A percentile compares a stretch with the other conserved stretches of the same genome.
Conservation (phyloP, 2,113 vertebrate genomes). For the Hippocampus guttulatus region DNA sequence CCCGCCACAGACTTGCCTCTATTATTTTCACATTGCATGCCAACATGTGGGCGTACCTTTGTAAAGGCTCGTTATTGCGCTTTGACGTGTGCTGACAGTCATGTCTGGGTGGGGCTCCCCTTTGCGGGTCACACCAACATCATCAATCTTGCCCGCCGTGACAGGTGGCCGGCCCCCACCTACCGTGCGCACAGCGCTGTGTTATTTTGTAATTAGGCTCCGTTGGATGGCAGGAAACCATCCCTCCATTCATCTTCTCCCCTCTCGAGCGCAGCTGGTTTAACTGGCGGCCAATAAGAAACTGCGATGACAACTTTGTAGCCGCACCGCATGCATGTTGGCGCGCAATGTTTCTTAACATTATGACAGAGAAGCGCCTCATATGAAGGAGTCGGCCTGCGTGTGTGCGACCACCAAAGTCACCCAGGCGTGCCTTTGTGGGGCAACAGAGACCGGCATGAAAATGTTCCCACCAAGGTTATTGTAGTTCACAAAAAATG, state of each 20-base stretch:
- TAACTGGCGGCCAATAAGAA: conserved; percentile 37
- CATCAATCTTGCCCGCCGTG: conserved; percentile 77
- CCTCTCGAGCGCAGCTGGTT: conserved; percentile 18
- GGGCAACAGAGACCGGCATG: not conserved
- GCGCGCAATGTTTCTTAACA: not conserved
- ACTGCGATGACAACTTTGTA: conserved; percentile 7
- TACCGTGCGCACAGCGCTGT: conserved; percentile 72
- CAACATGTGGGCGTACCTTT: conserved; percentile 24
- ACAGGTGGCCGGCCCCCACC: conserved; percentile 67
- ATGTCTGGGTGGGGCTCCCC: conserved; percentile 70
- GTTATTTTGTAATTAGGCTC: conserved; percentile 83
- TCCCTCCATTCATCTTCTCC: conserved; percentile 48
- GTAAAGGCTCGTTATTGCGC: conserved; percentile 35
- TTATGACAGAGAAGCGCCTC: not conserved
- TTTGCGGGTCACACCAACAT: conserved; percentile 79
- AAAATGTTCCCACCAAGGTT: not conserved
- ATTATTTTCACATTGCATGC: conserved; percentile 32
- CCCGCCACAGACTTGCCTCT: conserved; percentile 8
- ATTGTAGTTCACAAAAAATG: not conserved
- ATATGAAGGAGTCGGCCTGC: not conserved
- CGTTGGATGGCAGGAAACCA: conserved; percentile 78
- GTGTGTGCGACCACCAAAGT: not conserved
- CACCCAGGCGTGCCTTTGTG: not conserved
- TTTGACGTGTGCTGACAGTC: conserved; percentile 67
- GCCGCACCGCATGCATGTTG: not conserved